These are phyloP conservation scores for Hydropsyche betteni DNA, from an alignment of 2,888 invertebrate species.

Conservation along the genomic window DNA sequence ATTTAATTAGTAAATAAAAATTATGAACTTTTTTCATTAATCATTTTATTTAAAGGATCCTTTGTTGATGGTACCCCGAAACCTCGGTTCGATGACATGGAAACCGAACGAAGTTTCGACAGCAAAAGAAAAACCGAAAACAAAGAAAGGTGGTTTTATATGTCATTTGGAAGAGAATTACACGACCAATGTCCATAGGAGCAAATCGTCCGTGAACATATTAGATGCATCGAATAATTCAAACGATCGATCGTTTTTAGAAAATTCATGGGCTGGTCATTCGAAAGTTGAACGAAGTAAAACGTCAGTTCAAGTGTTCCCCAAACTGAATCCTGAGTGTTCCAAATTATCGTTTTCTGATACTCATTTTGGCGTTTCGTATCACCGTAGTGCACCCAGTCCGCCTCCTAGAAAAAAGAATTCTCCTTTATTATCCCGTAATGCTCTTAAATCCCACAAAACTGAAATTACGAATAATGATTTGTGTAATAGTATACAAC, in stretches of 20 bases:
- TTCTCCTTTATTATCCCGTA: slow-evolving; percentile 55
- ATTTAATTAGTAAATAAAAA: too few species aligned
- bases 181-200: slow-evolving; percentile 61
- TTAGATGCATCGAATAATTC: slow-evolving; percentile 53
- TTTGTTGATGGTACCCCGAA: slow-evolving; percentile 68
- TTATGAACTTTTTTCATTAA: not conserved
- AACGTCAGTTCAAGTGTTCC: slow-evolving; percentile 59
- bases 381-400: slow-evolving; percentile 62
- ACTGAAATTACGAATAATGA: slow-evolving; percentile 11
- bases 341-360: slow-evolving; percentile 54
- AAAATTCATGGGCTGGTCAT: slow-evolving; percentile 53
- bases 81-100: slow-evolving; percentile 67
- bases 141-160: slow-evolving; percentile 59
- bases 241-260: slow-evolving; percentile 52
- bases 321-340: slow-evolving; percentile 42
- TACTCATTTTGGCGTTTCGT: slow-evolving; percentile 47
- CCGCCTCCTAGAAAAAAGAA: slow-evolving; percentile 62
- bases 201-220: slow-evolving; percentile 47
- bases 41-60: slow-evolving; percentile 61
- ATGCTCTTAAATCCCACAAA: not conserved
- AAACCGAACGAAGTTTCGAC: slow-evolving; percentile 59
- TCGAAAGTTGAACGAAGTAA: slow-evolving; percentile 61
- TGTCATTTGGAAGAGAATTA: slow-evolving; percentile 62
- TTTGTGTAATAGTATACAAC: slow-evolving; percentile 1
- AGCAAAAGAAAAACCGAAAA: not conserved